phyloP scores from a whole-genome alignment of 2,888 invertebrate species.

The Oasisia sp. region DNA sequence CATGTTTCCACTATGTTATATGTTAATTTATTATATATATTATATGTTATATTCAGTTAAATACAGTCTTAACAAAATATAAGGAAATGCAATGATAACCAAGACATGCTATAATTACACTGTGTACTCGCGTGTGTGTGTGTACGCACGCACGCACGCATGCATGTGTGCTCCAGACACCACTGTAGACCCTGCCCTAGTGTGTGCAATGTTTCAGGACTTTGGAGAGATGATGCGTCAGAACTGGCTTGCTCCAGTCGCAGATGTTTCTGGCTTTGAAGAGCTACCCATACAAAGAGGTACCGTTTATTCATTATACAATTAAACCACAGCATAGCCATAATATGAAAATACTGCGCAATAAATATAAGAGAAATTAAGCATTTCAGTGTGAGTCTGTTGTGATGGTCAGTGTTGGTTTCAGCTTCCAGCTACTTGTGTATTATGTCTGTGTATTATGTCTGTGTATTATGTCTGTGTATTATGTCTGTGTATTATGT shows the following conservation, averaged over 20 bases:
- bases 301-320: constrained; percentile 28
- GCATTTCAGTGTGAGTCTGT: not conserved
- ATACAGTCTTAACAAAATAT: too few relatives aligned
- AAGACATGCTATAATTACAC: too few relatives aligned
- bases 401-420: not conserved
- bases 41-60: too few relatives aligned
- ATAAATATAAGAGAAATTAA: not conserved
- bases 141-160: too few relatives aligned
- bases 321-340: not conserved
- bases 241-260: constrained; percentile 81
- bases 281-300: constrained; percentile 53
- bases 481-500: not conserved
- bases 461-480: too few relatives aligned
- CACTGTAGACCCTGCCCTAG: not conserved
- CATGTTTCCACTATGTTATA: too few relatives aligned
- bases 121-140: too few relatives aligned
- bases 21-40: too few relatives aligned
- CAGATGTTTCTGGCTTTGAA: constrained; percentile 50
- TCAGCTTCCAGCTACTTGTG: not conserved
- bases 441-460: not conserved
- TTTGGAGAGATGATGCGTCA: constrained; percentile 89
- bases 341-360: not conserved
- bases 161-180: too few relatives aligned
- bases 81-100: too few relatives aligned
- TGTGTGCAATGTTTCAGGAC: constrained; percentile 69